Percentiles rank a stretch among this genome's conserved stretches.
Conservation (phyloP, 2,113 vertebrate species). For the Cygnus buccinator region DNA sequence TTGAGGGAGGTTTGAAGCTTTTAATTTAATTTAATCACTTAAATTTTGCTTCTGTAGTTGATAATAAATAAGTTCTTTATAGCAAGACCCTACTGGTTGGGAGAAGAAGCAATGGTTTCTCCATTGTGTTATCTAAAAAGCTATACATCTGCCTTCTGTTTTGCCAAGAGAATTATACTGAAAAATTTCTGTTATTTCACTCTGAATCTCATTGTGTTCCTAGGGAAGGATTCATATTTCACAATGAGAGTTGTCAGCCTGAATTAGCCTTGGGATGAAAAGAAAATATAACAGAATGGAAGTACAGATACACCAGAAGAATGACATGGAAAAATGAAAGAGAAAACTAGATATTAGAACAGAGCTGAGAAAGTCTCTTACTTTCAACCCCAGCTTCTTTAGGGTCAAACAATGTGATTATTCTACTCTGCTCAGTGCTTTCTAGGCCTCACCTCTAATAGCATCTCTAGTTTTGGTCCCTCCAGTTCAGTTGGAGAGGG, state of each 20-base stretch:
- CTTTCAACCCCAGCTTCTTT: not conserved
- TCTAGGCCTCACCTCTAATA: not conserved
- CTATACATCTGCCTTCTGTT: not conserved
- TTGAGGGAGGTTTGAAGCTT: accelerated
- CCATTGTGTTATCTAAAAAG: not conserved
- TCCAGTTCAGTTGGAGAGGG: not conserved
- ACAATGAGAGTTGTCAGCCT: not conserved
- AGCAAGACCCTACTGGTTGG: not conserved
- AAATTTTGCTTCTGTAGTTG: not conserved
- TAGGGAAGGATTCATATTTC: not conserved
- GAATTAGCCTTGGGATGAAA: not conserved
- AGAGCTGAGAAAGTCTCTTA: not conserved
- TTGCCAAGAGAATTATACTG: not conserved
- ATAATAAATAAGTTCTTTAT: not conserved
- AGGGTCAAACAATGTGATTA: not conserved
- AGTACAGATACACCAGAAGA: not conserved
- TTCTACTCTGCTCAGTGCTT: not conserved
- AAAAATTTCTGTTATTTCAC: not conserved
- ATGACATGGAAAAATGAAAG: not conserved
- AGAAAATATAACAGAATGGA: not conserved
- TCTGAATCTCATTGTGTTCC: not conserved
- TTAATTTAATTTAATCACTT: not conserved
- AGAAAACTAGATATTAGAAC: not conserved
- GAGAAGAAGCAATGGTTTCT: not conserved
- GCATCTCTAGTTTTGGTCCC: not conserved